Conservation (phyloP, 1,140 invertebrate species). For the Limonius californicus region DNA sequence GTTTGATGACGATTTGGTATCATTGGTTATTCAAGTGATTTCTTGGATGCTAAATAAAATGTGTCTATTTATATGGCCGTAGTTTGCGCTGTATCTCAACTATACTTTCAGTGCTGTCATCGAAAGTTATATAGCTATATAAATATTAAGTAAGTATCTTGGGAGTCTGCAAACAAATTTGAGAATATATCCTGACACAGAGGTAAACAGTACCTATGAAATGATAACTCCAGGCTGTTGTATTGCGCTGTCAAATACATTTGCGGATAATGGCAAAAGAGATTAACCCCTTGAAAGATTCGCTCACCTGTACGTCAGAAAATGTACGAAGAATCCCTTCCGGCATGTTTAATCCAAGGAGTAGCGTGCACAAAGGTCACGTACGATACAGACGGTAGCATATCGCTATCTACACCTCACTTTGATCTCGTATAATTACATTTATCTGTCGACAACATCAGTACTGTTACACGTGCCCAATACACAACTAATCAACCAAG, state of each 20-base stretch:
- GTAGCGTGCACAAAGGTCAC: constrained; percentile 36
- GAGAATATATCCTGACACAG: too few species aligned
- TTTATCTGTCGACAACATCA: constrained; percentile 29
- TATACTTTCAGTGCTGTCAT: too few species aligned
- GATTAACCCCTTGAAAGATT: not conserved
- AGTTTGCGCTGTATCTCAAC: too few species aligned
- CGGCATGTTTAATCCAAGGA: constrained; percentile 36
- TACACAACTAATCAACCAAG: constrained; percentile 10
- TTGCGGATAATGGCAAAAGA: not conserved
- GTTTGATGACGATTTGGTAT: too few species aligned
- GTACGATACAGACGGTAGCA: constrained; percentile 38
- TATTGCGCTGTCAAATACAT: not conserved
- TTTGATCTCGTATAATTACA: constrained; percentile 34
- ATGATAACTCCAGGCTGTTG: not conserved
- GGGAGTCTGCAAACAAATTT: too few species aligned
- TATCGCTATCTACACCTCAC: constrained; percentile 35
- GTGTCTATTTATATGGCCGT: too few species aligned
- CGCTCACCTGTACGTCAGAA: constrained; percentile 36
- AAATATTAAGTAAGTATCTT: too few species aligned
- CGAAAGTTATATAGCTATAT: too few species aligned
- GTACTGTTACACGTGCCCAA: not conserved
- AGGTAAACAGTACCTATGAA: not conserved
- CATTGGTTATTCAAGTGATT: too few species aligned
- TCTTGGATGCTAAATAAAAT: too few species aligned
- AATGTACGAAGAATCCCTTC: constrained; percentile 38